A percentile compares a stretch with the other conserved stretches of the same genome.
Evolutionary conservation across 2,888 invertebrate genomes (phyloP).

Genomic region (Dyspetes luteomarginatus): DNA sequence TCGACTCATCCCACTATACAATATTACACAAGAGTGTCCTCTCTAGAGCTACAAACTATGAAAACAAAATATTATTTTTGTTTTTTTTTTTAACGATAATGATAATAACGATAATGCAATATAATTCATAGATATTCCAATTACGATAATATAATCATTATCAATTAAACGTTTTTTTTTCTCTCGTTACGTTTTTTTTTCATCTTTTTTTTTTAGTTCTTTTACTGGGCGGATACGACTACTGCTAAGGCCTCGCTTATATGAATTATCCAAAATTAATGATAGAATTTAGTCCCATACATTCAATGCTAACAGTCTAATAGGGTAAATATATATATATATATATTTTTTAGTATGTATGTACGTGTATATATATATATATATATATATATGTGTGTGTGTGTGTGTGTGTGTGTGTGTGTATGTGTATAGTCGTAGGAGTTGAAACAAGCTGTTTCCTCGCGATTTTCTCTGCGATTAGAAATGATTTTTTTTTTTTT

Average conservation of each 20-base stretch:
- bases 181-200: constrained; percentile 40
- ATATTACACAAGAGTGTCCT: constrained; percentile 19
- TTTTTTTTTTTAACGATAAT: not conserved
- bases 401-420: constrained; percentile 5
- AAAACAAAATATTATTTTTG: constrained; percentile 30
- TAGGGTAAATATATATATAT: constrained; percentile 60
- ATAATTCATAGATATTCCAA: constrained; percentile 48
- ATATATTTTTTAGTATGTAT: constrained; percentile 17
- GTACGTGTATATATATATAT: constrained; percentile 16
- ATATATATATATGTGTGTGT: constrained; percentile 41
- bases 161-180: constrained; percentile 40
- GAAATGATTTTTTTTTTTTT: not conserved
- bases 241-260: constrained; percentile 83
- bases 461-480: constrained; percentile 16
- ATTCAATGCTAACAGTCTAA: constrained; percentile 77
- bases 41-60: constrained; percentile 54
- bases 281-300: constrained; percentile 78
- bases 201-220: constrained; percentile 51
- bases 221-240: constrained; percentile 83
- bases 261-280: constrained; percentile 77
- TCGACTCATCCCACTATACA: constrained; percentile 30
- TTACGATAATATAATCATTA: constrained; percentile 53
- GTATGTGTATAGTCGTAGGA: constrained; percentile 47
- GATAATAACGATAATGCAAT: constrained; percentile 31
- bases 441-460: constrained; percentile 18